phyloP scores from a whole-genome alignment of 1,140 invertebrate genomes.

The Bacillus rossius region DNA sequence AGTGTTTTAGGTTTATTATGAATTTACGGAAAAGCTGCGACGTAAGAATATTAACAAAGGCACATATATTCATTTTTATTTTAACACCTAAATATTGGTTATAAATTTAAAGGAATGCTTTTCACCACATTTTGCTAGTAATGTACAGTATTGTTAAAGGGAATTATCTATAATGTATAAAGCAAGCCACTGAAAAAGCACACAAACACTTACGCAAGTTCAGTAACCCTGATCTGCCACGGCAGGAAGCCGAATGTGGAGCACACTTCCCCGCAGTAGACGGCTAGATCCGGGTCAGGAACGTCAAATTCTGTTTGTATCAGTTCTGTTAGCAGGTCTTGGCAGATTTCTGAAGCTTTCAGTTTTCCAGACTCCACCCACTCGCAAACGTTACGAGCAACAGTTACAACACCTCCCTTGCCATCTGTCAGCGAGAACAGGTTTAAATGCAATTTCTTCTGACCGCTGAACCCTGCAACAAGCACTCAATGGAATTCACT shows the following conservation, averaged over 20 bases:
- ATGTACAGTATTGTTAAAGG: too few relatives aligned
- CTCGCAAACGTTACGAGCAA: slow-evolving; percentile 2
- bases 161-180: too few relatives aligned
- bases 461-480: slow-evolving; percentile 3
- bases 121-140: too few relatives aligned
- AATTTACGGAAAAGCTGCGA: too few relatives aligned
- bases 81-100: too few relatives aligned
- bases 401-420: slow-evolving; percentile 10
- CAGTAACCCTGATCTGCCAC: slow-evolving; percentile 64
- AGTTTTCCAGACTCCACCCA: slow-evolving; percentile 35
- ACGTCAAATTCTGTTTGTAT: slow-evolving; percentile 43
- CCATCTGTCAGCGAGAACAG: slow-evolving; percentile 11
- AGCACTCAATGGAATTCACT: too few relatives aligned
- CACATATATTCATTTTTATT: too few relatives aligned
- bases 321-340: slow-evolving; percentile 44
- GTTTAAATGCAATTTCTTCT: slow-evolving; percentile 2
- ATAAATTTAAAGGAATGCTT: too few relatives aligned
- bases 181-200: too few relatives aligned
- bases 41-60: too few relatives aligned
- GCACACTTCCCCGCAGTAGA: slow-evolving; percentile 53
- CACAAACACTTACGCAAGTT: slow-evolving; percentile 56
- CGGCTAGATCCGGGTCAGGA: slow-evolving; percentile 59
- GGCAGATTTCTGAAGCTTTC: slow-evolving; percentile 38
- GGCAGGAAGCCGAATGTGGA: slow-evolving; percentile 57
- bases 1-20: too few relatives aligned